Percentiles rank a stretch among this genome's conserved stretches.
phyloP scores from a whole-genome alignment of 2,797 vertebrate species.

The Acanthornis magna region DNA sequence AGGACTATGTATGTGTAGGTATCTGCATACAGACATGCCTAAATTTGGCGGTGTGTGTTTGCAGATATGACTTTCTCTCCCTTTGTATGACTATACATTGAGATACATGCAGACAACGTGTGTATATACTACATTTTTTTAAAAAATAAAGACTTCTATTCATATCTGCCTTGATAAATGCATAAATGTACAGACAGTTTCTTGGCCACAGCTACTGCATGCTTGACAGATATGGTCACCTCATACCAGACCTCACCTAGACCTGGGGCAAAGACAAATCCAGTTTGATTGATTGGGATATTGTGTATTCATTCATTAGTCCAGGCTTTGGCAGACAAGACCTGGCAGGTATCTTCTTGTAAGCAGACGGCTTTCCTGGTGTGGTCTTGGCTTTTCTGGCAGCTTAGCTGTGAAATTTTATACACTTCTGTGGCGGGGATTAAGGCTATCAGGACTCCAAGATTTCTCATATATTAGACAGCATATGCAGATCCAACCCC shows the following conservation, averaged over 20 bases:
- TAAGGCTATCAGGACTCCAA: conserved; percentile 78
- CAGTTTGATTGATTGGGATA: conserved; percentile 79
- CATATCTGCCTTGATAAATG: conserved; percentile 70
- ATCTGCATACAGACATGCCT: neutral
- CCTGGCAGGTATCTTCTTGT: conserved; percentile 83
- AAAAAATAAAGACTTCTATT: conserved; percentile 71
- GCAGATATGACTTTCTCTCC: neutral
- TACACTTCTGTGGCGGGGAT: conserved; percentile 80
- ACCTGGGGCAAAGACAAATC: conserved; percentile 79
- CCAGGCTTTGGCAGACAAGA: conserved; percentile 80
- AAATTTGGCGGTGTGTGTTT: neutral
- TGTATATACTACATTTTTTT: neutral
- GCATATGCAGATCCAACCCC: conserved; percentile 44
- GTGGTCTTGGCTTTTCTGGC: conserved; percentile 80
- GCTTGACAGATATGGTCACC: conserved; percentile 80
- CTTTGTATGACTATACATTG: neutral
- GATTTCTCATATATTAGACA: conserved; percentile 66
- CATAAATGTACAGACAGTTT: conserved; percentile 74
- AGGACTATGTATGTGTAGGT: neutral
- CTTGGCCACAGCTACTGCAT: conserved; percentile 69
- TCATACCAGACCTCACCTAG: conserved; percentile 82
- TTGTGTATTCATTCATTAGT: conserved; percentile 84
- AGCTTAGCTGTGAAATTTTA: conserved; percentile 84
- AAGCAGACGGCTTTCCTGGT: conserved; percentile 78
- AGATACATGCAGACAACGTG: neutral